phyloP scores from a whole-genome alignment of 2,113 vertebrate species.

The Lichenostomus cassidix region DNA sequence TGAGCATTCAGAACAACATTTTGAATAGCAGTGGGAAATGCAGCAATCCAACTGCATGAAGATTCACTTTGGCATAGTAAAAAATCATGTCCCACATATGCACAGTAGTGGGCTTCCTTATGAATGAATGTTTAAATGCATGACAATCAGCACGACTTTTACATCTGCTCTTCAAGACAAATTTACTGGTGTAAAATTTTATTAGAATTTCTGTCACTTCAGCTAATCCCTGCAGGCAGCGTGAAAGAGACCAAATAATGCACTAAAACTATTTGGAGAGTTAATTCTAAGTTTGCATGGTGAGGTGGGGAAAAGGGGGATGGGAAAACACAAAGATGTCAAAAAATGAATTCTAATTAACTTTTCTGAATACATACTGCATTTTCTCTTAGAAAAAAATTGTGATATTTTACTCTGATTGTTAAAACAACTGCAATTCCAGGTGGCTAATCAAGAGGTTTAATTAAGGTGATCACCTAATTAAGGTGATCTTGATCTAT shows the following conservation, averaged over 20 bases:
- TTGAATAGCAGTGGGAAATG: conserved; percentile 69
- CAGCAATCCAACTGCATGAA: conserved; percentile 67
- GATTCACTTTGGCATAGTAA: conserved; percentile 39
- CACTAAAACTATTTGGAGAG: background rate
- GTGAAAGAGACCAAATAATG: conserved; percentile 18
- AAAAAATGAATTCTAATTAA: background rate
- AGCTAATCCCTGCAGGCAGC: conserved; percentile 1
- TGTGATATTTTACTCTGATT: background rate
- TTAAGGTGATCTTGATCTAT: background rate
- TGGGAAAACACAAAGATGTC: background rate
- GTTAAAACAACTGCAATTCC: background rate
- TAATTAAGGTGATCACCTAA: background rate
- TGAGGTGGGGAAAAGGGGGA: background rate
- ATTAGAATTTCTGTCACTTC: conserved; percentile 46
- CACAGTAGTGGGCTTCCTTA: conserved; percentile 44
- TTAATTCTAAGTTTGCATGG: background rate
- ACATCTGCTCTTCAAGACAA: conserved; percentile 24
- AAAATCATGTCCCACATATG: conserved; percentile 8
- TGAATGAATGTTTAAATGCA: conserved; percentile 56
- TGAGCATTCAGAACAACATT: conserved; percentile 58
- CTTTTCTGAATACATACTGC: background rate
- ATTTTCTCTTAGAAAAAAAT: background rate
- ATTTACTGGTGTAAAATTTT: conserved; percentile 45
- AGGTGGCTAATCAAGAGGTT: background rate
- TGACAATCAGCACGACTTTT: conserved; percentile 31